Base-by-base conservation (phyloP, 2,888 invertebrate species). In the Polia nebulosa region DNA sequence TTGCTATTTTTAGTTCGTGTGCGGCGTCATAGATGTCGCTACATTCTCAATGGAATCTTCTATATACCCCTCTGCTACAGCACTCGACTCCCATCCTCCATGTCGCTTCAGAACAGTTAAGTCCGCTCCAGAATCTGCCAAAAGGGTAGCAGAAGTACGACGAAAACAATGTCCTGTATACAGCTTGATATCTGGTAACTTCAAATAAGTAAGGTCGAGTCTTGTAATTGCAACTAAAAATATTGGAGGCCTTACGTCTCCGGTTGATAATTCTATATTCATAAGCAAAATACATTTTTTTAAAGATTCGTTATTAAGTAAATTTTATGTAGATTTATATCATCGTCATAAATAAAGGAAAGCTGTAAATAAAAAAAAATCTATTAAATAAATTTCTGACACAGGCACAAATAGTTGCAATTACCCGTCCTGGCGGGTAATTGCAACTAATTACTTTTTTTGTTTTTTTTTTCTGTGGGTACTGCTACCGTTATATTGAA, bases 271-370 rank as follows among this genome's bases (percentile, higher is more conserved):
- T 59, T 59, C 59, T 59, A 59, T 49, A 59, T 47, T 59, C 47
- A 47, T 59, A 59, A 25, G 59, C 45, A 59, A 47, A 59, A 59
- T 59, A 32, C 13, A 13, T 45, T 45, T 44, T 44, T 44, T 45
- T 29, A 47, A 59, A 59, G 47, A 59, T 59, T 25, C 34, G 47
- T 59, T 49, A 56, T 59, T 59, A 47, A 47, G 34, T 59, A 59
- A 55, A 55, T 55, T 55, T 55, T 39, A 59, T 59, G 47, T 59
- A 59, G 58, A 59, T 59, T 59, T 59, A 59, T 59, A 59, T 32
- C 34, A 59, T 49, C 45, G 47, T 59, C 59, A 34, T 59, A 47
- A 47, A 47, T 52, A 58, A 44, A 58, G 34, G 58, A 58, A 58
- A 58, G 32, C 58, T 45, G 32, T 36, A 55, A 55, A 55, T 25